phyloP scores from a whole-genome alignment of 2,113 vertebrate species.

The Perca fluviatilis region DNA sequence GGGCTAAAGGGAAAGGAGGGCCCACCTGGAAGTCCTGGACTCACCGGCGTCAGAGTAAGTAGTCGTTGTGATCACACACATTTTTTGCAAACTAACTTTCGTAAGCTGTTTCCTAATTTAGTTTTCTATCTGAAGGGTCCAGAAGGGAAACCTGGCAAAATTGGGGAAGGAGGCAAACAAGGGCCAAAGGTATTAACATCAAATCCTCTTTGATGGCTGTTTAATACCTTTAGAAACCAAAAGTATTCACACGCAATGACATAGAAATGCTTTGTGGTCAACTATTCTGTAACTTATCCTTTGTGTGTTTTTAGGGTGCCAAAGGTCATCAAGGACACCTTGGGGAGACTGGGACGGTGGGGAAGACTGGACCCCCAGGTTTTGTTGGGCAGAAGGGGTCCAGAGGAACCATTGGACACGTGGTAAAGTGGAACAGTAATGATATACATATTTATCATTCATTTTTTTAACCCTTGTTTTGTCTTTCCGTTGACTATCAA shows the following conservation, averaged over 20 bases:
- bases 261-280: background rate
- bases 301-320: constrained; percentile 85
- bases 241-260: background rate
- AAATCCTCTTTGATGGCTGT: background rate
- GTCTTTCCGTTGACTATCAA: too few relatives aligned
- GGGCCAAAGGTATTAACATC: constrained; percentile 90
- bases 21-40: constrained; percentile 88
- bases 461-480: background rate
- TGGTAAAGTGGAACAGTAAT: constrained; percentile 85
- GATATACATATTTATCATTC: constrained; percentile 21
- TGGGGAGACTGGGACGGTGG: constrained; percentile 91
- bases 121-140: constrained; percentile 86
- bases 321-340: constrained; percentile 95
- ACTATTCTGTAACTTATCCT: background rate
- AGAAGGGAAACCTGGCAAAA: constrained; percentile 95
- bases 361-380: constrained; percentile 89
- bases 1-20: constrained; percentile 95
- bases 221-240: background rate
- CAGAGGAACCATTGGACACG: constrained; percentile 95
- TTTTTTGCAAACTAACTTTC: background rate
- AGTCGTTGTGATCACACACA: background rate
- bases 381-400: constrained; percentile 95
- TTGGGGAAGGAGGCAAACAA: constrained; percentile 92
- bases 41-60: constrained; percentile 92
- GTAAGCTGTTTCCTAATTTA: background rate